Conservation (phyloP, 2,888 invertebrate genomes). For the Torymus aiolomorphi region DNA sequence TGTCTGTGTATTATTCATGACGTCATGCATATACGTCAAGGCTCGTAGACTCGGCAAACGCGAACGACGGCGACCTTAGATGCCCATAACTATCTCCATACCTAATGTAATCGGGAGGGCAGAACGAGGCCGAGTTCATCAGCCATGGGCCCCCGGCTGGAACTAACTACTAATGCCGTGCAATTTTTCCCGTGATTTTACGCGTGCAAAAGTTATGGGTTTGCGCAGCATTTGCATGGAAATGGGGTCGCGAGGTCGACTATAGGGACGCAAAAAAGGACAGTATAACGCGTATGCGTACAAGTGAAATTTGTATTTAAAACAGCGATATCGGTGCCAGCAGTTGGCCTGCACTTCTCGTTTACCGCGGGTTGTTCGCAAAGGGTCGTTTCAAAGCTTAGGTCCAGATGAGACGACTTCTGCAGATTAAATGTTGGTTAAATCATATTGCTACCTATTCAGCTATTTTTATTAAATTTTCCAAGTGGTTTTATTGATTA, state of each 20-base stretch:
- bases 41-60: conserved; percentile 15
- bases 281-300: neutral
- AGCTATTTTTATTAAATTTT: too few species aligned
- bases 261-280: neutral
- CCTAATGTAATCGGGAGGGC: conserved; percentile 65
- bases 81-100: conserved; percentile 64
- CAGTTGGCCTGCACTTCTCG: too few species aligned
- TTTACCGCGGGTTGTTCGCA: too few species aligned
- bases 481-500: too few species aligned
- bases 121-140: conserved; percentile 62
- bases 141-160: conserved; percentile 68
- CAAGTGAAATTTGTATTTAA: conserved; percentile 40
- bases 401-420: too few species aligned
- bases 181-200: conserved; percentile 67
- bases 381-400: too few species aligned
- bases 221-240: conserved; percentile 68
- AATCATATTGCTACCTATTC: too few species aligned
- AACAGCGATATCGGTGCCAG: neutral
- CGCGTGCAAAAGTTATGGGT: conserved; percentile 67
- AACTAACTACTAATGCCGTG: conserved; percentile 74
- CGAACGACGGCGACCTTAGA: conserved; percentile 20
- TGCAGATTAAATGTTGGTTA: too few species aligned
- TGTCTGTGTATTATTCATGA: conserved; percentile 19
- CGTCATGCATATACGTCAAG: conserved; percentile 17
- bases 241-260: conserved; percentile 62